phyloP scores from a whole-genome alignment of 1,140 invertebrate genomes.

The Anastrepha obliqua region DNA sequence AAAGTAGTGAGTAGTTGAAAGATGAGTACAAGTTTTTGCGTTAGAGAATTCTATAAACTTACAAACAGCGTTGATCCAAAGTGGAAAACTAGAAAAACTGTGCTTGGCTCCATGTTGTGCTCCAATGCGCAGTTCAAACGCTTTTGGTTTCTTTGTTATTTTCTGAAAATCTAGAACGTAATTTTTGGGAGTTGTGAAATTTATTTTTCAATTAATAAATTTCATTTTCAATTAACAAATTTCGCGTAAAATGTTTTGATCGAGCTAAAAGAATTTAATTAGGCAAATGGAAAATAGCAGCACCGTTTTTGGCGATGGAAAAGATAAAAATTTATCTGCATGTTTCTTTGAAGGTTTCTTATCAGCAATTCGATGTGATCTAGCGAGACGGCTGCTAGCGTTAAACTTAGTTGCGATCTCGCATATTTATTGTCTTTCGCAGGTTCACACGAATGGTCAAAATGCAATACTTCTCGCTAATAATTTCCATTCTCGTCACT shows the following conservation, averaged over 20 bases:
- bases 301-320: background rate
- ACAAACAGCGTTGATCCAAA: background rate
- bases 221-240: background rate
- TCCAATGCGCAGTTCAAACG: background rate
- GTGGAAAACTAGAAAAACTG: background rate
- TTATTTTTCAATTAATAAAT: background rate
- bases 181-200: background rate
- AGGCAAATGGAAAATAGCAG: background rate
- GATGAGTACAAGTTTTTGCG: background rate
- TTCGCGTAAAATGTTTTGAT: background rate
- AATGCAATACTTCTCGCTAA: background rate
- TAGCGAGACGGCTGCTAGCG: background rate
- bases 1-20: background rate
- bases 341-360: background rate
- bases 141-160: background rate
- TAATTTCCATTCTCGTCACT: background rate
- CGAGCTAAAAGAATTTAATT: background rate
- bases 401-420: background rate
- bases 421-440: background rate
- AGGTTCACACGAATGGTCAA: background rate
- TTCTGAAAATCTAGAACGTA: background rate
- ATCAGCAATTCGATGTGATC: background rate
- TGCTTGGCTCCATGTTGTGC: background rate
- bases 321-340: conserved; percentile 12
- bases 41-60: background rate